phyloP scores from a whole-genome alignment of 2,888 invertebrate species.

The Brassicogethes aeneus region DNA sequence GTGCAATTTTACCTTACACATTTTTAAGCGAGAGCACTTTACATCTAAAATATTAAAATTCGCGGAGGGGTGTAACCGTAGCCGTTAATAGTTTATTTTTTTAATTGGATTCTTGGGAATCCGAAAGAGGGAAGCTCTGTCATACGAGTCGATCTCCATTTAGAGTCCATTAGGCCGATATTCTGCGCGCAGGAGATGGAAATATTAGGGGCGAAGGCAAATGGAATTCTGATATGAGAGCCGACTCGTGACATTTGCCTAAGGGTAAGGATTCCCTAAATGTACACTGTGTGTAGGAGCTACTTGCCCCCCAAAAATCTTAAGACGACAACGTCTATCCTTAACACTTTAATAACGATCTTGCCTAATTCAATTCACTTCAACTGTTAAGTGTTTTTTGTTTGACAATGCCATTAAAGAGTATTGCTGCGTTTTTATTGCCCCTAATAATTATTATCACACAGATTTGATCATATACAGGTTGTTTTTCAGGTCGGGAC shows the following conservation, averaged over 20 bases:
- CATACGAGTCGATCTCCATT: background rate
- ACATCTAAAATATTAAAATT: conserved; percentile 7
- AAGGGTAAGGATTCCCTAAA: conserved; percentile 29
- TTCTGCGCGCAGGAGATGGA: conserved; percentile 1
- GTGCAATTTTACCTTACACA: background rate
- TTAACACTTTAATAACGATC: background rate
- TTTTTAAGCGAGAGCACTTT: conserved; percentile 9
- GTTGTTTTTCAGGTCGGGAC: too few relatives aligned
- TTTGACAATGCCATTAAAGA: background rate
- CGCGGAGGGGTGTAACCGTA: background rate
- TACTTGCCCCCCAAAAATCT: conserved; percentile 5
- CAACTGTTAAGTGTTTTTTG: background rate
- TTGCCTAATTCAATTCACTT: background rate
- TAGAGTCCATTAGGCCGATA: background rate
- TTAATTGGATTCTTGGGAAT: background rate
- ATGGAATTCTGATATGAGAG: conserved; percentile 28
- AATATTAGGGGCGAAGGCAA: conserved; percentile 9
- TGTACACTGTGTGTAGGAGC: conserved; percentile 24
- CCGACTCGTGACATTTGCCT: conserved; percentile 31
- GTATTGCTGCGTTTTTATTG: too few relatives aligned
- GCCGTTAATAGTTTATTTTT: conserved; percentile 1
- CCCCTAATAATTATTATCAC: too few relatives aligned
- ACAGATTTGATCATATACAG: too few relatives aligned
- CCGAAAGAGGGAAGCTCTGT: too few relatives aligned
- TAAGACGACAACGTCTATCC: conserved; percentile 11